Percentiles rank a stretch among this genome's conserved stretches.
Evolutionary conservation across 2,888 invertebrate species (phyloP).

Genomic region (Doris montereyensis): DNA sequence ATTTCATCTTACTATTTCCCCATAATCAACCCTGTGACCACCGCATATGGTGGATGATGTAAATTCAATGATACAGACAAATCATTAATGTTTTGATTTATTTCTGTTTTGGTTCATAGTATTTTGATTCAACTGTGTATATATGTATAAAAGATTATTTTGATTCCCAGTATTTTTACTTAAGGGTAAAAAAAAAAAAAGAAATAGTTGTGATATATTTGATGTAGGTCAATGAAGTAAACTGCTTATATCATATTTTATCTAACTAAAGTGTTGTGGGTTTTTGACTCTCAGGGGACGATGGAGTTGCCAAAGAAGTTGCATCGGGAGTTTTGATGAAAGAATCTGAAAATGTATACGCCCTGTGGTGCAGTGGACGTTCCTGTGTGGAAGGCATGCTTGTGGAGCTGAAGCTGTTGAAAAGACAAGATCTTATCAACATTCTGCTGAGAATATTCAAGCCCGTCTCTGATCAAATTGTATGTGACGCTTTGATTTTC

Average conservation of each 20-base stretch:
- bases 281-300: slow-evolving; percentile 80
- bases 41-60: too few relatives aligned
- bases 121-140: too few relatives aligned
- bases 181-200: background rate
- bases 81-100: too few relatives aligned
- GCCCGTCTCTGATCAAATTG: slow-evolving; percentile 88
- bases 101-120: too few relatives aligned
- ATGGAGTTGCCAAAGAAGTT: slow-evolving; percentile 79
- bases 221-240: background rate
- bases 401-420: slow-evolving; percentile 93
- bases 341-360: slow-evolving; percentile 95
- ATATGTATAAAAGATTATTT: too few relatives aligned
- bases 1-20: too few relatives aligned
- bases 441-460: slow-evolving; percentile 86
- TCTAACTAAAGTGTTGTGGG: background rate
- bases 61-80: too few relatives aligned
- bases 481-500: slow-evolving; percentile 48
- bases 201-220: background rate
- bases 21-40: too few relatives aligned
- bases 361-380: slow-evolving; percentile 95
- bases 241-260: background rate
- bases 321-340: slow-evolving; percentile 81
- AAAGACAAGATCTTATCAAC: slow-evolving; percentile 93
- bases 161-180: background rate
- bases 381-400: slow-evolving; percentile 97